A percentile compares a stretch with the other conserved stretches of the same genome.
phyloP scores from a whole-genome alignment of 2,797 vertebrate genomes.

The Fistularia tabacaria region DNA sequence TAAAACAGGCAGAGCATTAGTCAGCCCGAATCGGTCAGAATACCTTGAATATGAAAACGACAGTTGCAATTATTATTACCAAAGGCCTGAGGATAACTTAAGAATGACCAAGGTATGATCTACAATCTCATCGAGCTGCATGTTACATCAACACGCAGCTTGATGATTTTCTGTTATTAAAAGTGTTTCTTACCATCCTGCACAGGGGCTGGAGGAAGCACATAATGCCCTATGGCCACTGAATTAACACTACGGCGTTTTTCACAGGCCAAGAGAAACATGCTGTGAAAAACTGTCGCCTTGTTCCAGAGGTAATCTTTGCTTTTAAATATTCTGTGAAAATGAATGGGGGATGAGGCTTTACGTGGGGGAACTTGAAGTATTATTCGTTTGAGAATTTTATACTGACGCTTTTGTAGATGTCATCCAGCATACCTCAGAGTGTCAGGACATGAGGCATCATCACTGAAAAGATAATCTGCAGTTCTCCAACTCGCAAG shows the following conservation, averaged over 20 bases:
- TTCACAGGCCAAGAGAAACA: constrained; percentile 75
- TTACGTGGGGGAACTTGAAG: not conserved
- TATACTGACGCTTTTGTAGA: not conserved
- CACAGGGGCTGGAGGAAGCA: constrained; percentile 85
- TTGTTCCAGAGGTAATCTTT: constrained; percentile 80
- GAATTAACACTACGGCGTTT: constrained; percentile 61
- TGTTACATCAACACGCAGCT: no score
- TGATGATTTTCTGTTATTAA: not conserved
- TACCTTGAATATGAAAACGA: no score
- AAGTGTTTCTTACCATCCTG: constrained; percentile 80
- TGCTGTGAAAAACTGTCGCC: constrained; percentile 86
- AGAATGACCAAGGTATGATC: no score
- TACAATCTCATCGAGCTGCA: no score
- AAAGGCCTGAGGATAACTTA: no score
- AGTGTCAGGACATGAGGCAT: constrained; percentile 84
- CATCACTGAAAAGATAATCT: constrained; percentile 86
- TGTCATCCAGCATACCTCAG: constrained; percentile 74
- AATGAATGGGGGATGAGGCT: not conserved
- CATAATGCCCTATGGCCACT: constrained; percentile 82
- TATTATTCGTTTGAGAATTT: not conserved
- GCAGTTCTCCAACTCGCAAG: constrained; percentile 65
- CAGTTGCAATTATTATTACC: no score
- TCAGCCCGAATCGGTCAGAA: not conserved
- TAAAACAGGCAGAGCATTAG: no score
- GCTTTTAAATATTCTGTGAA: constrained; percentile 82